Evolutionary conservation across 2,113 vertebrate genomes (phyloP).

Genomic region (Muntiacus reevesi): DNA sequence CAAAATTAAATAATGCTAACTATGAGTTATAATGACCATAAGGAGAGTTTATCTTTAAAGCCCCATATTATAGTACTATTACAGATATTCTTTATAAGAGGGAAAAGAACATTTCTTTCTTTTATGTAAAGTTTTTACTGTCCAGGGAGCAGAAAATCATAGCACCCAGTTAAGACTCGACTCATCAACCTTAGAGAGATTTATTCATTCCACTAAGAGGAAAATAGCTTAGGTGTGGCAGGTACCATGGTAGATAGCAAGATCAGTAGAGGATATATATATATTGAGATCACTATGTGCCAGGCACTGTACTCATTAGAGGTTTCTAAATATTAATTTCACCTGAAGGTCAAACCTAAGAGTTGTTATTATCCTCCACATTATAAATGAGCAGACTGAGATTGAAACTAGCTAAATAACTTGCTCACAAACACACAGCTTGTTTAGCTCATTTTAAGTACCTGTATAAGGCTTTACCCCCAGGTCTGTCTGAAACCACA

Average conservation of each 20-base stretch:
- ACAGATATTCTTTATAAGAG: not conserved
- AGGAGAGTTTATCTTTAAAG: not conserved
- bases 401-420: not conserved
- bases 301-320: not conserved
- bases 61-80: not conserved
- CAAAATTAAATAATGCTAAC: not conserved
- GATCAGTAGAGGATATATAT: not conserved
- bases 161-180: not conserved
- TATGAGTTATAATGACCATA: not conserved
- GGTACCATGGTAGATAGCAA: not conserved
- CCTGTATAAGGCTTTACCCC: not conserved
- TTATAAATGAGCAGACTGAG: not conserved
- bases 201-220: not conserved
- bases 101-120: not conserved
- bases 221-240: not conserved
- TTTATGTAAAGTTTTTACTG: not conserved
- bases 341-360: not conserved
- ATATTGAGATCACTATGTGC: not conserved
- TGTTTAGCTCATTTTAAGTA: not conserved
- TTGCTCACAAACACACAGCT: not conserved
- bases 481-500: not conserved
- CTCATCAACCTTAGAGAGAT: not conserved
- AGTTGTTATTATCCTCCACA: not conserved
- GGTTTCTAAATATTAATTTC: not conserved
- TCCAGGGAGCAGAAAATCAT: not conserved